Conservation (phyloP, 2,797 vertebrate genomes). For the Denticeps clupeoides region DNA sequence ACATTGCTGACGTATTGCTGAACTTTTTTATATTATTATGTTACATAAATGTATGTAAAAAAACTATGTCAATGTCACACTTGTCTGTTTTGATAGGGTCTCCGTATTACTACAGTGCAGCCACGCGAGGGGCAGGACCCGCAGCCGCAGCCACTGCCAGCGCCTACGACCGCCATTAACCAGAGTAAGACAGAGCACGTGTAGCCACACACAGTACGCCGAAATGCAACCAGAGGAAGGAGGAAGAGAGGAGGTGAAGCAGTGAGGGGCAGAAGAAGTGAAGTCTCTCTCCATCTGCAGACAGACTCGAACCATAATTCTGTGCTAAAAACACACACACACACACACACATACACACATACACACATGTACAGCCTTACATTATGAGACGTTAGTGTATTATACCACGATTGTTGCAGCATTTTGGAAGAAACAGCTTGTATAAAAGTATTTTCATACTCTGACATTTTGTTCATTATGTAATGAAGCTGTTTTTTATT, state of each 20-base stretch:
- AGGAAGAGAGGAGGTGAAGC: conserved; percentile 22
- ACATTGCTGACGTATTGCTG: too few species aligned
- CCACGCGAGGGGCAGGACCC: conserved; percentile 77
- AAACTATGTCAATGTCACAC: too few species aligned
- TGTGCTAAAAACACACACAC: background rate
- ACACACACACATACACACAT: background rate
- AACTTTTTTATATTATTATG: too few species aligned
- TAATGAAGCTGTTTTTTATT: too few species aligned
- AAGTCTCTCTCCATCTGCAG: conserved; percentile 1
- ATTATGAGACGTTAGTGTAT: background rate
- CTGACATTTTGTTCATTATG: too few species aligned
- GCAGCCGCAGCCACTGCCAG: conserved; percentile 75
- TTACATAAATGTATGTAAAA: too few species aligned
- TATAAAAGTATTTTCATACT: too few species aligned
- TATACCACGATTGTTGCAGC: background rate
- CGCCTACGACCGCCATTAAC: conserved; percentile 93
- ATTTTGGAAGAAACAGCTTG: too few species aligned
- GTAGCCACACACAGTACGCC: too few species aligned
- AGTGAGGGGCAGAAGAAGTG: conserved; percentile 25
- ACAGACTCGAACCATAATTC: background rate
- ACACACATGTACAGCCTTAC: background rate
- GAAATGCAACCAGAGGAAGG: conserved; percentile 11
- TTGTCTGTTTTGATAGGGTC: conserved; percentile 74
- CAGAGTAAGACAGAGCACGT: conserved; percentile 25
- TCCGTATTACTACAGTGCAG: conserved; percentile 91